Evolutionary conservation across 2,113 vertebrate genomes (phyloP).

Genomic region (Poeciliopsis turrubarensis): DNA sequence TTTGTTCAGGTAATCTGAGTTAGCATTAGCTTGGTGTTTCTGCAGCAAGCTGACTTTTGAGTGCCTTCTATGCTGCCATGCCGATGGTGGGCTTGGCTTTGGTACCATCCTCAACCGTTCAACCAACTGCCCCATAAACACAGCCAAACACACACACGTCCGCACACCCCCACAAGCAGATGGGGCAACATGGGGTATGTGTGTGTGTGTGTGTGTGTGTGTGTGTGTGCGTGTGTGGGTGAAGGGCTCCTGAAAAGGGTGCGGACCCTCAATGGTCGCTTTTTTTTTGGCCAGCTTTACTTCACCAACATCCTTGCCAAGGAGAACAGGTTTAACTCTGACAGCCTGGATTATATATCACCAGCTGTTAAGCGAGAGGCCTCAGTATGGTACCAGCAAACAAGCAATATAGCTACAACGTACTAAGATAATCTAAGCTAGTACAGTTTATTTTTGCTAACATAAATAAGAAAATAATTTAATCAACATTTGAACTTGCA

Average conservation of each 20-base stretch:
- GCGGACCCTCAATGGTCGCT: conserved; percentile 39
- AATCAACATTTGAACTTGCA: neutral
- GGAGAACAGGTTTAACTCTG: conserved; percentile 43
- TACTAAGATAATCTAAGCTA: neutral
- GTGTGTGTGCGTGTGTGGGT: conserved; percentile 38
- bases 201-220: conserved; percentile 56
- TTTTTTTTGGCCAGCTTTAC: conserved; percentile 52
- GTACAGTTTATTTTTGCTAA: neutral
- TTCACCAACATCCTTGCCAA: conserved; percentile 59
- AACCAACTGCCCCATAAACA: conserved; percentile 59
- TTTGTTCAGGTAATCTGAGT: conserved; percentile 13
- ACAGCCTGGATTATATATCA: conserved; percentile 58
- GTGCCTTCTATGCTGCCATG: conserved; percentile 43
- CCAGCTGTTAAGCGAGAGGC: conserved; percentile 59
- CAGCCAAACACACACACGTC: conserved; percentile 42
- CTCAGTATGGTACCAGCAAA: conserved; percentile 36
- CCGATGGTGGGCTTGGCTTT: conserved; percentile 49
- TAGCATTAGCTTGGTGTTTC: conserved; percentile 45
- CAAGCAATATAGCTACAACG: neutral
- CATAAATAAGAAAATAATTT: neutral
- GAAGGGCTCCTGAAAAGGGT: conserved; percentile 44
- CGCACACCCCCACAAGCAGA: conserved; percentile 61
- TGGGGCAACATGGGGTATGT: conserved; percentile 54
- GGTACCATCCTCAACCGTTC: conserved; percentile 52
- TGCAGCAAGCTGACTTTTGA: conserved; percentile 17